Evolutionary conservation across 2,113 vertebrate genomes (phyloP), one percentile per base, ranked within the genome.

Genomic region (Scartelaos histophorus): DNA sequence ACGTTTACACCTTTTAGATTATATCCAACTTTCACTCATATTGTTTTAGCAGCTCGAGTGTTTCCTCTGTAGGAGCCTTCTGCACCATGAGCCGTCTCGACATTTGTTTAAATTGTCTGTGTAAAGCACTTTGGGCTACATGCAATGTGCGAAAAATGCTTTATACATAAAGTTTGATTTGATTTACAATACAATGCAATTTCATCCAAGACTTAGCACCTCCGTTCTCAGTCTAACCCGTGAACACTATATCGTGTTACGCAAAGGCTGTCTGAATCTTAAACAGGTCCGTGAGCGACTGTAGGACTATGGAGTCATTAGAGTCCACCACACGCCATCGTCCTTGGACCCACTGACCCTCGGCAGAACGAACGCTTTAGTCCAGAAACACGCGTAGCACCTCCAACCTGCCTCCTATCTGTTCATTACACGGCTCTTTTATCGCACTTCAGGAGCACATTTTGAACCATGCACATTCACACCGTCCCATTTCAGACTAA

Each of bases 331-430:
- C 19, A 11, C 7, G 29, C 19, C 3, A 45, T 81, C 25, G 82
- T 81, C 88, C 89, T 89, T 89, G 86, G 47, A 73, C 35, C 56
- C 83, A 66, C 86, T 71, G 61, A 64, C 61, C 61, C 61, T 21
- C 34, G 15, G 58, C 25, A 19, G 25, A 58, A 24, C 12, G 22
- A 58, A 22, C 25, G 21, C 22, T 24, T 35, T 29, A 64, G 16
- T 12, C 17, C 16, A 10, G 7, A 17, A 34, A 35, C 60, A 62
- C 5, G 16, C 25, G 16, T 11, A 16, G 13, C 60, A n/a, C 60
- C 17, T 34, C 34, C 60, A 62, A 29, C 58, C 29, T 29, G 15
- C 24, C 57, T 13, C 22, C 57, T 25, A 24, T 34, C 57, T 16
- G 57, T 34, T 34, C 57, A 61, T 35, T 12, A 35, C 29, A 21